phyloP scores from a whole-genome alignment of 2,888 invertebrate species.

The Patella caerulea region DNA sequence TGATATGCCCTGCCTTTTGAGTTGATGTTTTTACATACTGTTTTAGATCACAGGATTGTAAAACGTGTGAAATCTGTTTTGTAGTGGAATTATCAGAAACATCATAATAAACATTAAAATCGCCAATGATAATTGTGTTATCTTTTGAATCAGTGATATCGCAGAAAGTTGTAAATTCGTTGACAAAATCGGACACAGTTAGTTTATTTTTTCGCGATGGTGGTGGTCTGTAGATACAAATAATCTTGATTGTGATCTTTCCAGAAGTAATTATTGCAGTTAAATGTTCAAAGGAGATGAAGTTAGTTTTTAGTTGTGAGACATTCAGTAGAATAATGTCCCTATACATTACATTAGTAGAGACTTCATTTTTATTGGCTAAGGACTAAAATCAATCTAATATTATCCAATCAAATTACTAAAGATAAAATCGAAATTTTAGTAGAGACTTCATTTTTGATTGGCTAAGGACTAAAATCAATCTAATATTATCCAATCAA shows the following conservation, averaged over 20 bases:
- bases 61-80: neutral
- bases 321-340: conserved; percentile 1
- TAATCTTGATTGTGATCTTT: neutral
- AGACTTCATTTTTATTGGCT: too few species aligned
- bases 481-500: too few species aligned
- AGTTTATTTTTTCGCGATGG: neutral
- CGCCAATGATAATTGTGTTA: conserved; percentile 1
- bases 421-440: too few species aligned
- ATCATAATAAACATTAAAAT: neutral
- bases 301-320: neutral
- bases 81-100: neutral
- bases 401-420: too few species aligned
- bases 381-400: too few species aligned
- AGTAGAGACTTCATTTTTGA: too few species aligned
- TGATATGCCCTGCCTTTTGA: too few species aligned
- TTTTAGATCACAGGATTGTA: neutral
- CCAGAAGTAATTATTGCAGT: too few species aligned
- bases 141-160: conserved; percentile 1
- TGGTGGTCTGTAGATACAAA: conserved; percentile 3
- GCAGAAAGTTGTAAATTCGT: neutral
- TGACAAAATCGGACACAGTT: neutral
- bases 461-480: too few species aligned
- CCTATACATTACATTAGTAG: neutral
- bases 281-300: conserved; percentile 1
- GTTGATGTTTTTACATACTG: neutral